Base-by-base conservation (phyloP, 1,140 invertebrate genomes). In the Drosophila kohkoa region DNA sequence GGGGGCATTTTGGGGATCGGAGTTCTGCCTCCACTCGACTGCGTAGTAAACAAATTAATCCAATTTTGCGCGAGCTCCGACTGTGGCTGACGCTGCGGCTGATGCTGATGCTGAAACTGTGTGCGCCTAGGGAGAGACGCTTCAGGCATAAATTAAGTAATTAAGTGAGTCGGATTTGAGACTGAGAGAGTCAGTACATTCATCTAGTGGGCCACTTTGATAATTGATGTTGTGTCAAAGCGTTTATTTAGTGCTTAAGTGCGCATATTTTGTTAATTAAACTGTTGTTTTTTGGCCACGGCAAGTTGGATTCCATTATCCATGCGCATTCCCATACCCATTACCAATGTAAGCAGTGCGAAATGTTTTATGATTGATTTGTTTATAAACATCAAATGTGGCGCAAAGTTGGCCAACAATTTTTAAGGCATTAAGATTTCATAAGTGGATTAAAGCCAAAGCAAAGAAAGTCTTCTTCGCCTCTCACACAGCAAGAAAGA, bases 11-110 rank as follows among this genome's bases (percentile, higher is more conserved):
- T 45, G 41, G 55, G 59, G 35, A 43, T 45, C 54, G 35, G n/a
- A 5, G 20, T 16, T 11, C 45, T 41, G 64, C 38, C 41, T 52
- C 16, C 43, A 66, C 28, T 28, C 25, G 59, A 8, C 41, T 48
- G 57, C 43, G 79, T 77, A 75, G 83, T 83, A 83, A 88, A 88
- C 85, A 83, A 89, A 83, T 88, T 88, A 88, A 88, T 88, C 85
- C 85, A 82, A 89, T 88, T 89, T 89, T 49, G 38, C 51, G 13
- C 81, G 45, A 60, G 41, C 68, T 62, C 51, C 60, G 68, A 51
- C 51, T 8, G 35, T 7, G 54, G 28, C 49, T 46, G 25, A 16
- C 2, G 8, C 16, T 20, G 8, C 38, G 45, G 11, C 20, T 11
- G 41, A 13, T 55, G 28, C 49, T 46, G 25, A 16, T 6, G 8